Evolutionary conservation across 2,797 vertebrate species (phyloP), one percentile per base, ranked within the genome.

Genomic region (Danio jaintianensis): DNA sequence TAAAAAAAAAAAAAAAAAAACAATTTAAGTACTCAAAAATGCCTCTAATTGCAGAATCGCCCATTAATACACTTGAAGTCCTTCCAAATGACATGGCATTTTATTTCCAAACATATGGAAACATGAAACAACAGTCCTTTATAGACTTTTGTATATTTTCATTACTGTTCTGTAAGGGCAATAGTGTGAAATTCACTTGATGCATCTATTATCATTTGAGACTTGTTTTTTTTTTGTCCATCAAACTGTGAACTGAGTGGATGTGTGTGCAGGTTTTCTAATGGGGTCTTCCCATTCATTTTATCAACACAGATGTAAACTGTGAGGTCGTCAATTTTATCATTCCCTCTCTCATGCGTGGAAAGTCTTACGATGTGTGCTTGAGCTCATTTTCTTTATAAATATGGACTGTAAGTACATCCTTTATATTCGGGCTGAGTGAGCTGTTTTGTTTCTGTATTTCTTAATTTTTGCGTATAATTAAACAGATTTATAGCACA

Each of bases 391-490:
- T 59, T 72, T 63, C 7, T 59, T 63, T 72, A 29, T 56, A 38
- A 45, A 76, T 76, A 50, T 74, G 64, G 70, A 75, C 42, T 69
- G 70, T 78, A 75, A 73, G 67, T 78, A 82, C 81, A 66, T 84
- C 55, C 52, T 76, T 62, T 61, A 70, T 74, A 69, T 62, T 84
- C 43, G 40, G 72, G 50, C 68, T 20, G 76, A 61, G 22, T 11
- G 48, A 55, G 47, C 13, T 62, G 50, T 73, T 63, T 62, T 42
- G 75, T 61, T 61, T 69, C 71, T 74, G 48, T 42, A 63, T 58
- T 56, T 47, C 67, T 58, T 6, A 63, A 55, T 61, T 55, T 75
- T 66, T 58, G 13, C 45, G 70, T 79, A 45, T 70, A 29, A 78
- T 78, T 78, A 68, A 79, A 64, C 55, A 47, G 75, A 78, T 78